A percentile compares a stretch with the other conserved stretches of the same genome.
Evolutionary conservation across 2,888 invertebrate genomes (phyloP).

Genomic region (Mythimna vitellina): DNA sequence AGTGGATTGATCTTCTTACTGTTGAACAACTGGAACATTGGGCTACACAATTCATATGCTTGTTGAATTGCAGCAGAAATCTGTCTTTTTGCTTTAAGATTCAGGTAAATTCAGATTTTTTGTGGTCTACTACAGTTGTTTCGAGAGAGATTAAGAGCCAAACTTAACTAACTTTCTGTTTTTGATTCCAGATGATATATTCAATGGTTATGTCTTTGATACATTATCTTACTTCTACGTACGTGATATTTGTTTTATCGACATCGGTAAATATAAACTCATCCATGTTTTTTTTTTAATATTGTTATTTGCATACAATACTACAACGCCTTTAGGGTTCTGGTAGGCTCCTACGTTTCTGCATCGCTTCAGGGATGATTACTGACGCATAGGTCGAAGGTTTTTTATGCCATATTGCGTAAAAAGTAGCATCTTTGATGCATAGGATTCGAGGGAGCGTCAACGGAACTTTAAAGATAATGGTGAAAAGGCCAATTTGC

Average conservation of each 20-base stretch:
- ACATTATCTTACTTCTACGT: constrained; percentile 10
- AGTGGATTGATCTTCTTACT: background rate
- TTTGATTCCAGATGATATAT: constrained; percentile 19
- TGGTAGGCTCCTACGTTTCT: too few species aligned
- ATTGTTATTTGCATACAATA: too few species aligned
- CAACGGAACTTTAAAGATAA: too few species aligned
- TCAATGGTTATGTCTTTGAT: constrained; percentile 8
- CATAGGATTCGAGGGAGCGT: too few species aligned
- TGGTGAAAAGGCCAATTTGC: too few species aligned
- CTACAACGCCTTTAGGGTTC: too few species aligned
- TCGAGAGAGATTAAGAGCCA: background rate
- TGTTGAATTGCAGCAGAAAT: constrained; percentile 29
- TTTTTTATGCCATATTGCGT: too few species aligned
- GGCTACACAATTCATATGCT: constrained; percentile 18
- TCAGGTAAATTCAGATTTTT: constrained; percentile 27
- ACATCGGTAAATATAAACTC: constrained; percentile 18
- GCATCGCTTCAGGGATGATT: too few species aligned
- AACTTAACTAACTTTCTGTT: background rate
- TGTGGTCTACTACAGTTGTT: background rate
- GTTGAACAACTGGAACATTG: constrained; percentile 21
- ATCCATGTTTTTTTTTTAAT: too few species aligned
- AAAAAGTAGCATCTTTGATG: too few species aligned
- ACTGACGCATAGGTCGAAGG: too few species aligned
- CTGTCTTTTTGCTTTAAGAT: constrained; percentile 11
- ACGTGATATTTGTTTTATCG: background rate